A percentile compares a stretch with the other conserved stretches of the same genome.
Conservation (phyloP, 2,113 vertebrate genomes). For the Siniperca knerii region DNA sequence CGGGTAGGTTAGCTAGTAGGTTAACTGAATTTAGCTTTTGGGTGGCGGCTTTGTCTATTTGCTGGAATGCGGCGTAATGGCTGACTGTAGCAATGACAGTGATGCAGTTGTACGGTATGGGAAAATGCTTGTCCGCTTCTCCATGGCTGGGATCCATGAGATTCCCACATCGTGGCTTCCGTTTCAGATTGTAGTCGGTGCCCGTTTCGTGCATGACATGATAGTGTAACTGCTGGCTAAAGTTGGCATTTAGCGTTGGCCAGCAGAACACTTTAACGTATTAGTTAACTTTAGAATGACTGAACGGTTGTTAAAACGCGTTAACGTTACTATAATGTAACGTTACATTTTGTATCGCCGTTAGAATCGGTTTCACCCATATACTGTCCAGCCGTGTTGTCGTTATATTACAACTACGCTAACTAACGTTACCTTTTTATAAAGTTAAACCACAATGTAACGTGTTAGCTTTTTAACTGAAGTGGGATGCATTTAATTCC, state of each 20-base stretch:
- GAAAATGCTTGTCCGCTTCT: conserved; percentile 10
- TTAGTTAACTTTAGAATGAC: neutral
- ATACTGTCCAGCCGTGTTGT: neutral
- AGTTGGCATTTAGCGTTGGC: neutral
- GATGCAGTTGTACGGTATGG: conserved; percentile 17
- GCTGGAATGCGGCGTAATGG: conserved; percentile 72
- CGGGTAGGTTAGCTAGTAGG: rapidly evolving
- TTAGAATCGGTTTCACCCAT: neutral
- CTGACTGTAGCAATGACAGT: conserved; percentile 66
- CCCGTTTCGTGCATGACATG: conserved; percentile 32
- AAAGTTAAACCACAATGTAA: neutral
- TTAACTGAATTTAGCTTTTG: conserved; percentile 1
- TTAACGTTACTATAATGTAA: neutral
- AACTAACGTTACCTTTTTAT: too few relatives aligned
- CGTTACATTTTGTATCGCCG: too few relatives aligned
- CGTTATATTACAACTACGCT: neutral
- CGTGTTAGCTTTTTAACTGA: neutral
- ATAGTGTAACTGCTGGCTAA: neutral
- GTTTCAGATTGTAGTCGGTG: conserved; percentile 44
- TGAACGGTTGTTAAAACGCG: neutral
- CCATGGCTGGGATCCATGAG: conserved; percentile 13
- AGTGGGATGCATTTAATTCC: neutral
- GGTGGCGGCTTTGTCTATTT: conserved; percentile 70
- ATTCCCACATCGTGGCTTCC: conserved; percentile 50
- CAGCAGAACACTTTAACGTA: neutral